Evolutionary conservation across 2,888 invertebrate species (phyloP).

Genomic region (Chelonus formosanus): DNA sequence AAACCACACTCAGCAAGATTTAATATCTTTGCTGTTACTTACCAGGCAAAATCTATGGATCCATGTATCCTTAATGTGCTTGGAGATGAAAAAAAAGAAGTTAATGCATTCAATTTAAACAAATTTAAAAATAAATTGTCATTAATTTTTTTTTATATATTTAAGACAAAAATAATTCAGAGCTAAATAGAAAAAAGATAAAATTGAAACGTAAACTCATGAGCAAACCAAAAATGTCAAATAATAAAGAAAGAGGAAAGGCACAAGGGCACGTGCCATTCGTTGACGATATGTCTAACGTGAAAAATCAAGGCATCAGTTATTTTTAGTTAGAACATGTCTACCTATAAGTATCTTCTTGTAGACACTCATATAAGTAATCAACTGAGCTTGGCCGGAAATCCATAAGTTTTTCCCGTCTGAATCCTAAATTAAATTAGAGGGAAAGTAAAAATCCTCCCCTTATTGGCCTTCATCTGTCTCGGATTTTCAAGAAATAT

Average conservation of each 20-base stretch:
- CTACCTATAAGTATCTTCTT: background rate
- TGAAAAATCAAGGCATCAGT: slow-evolving; percentile 19
- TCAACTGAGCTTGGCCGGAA: background rate
- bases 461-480: slow-evolving; percentile 11
- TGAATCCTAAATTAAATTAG: background rate
- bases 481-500: slow-evolving; percentile 11
- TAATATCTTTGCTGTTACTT: slow-evolving; percentile 21
- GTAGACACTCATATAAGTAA: background rate
- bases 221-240: background rate
- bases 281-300: slow-evolving; percentile 8
- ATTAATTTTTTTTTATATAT: background rate
- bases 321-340: slow-evolving; percentile 17
- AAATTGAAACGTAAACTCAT: background rate
- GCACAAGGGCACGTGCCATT: slow-evolving; percentile 18
- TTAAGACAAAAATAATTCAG: no score
- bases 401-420: no score
- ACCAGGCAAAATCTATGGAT: slow-evolving; percentile 17
- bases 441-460: background rate
- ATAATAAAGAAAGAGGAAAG: slow-evolving; percentile 1
- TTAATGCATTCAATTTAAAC: background rate
- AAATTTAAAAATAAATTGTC: slow-evolving; percentile 2
- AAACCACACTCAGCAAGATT: slow-evolving; percentile 15
- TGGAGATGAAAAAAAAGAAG: background rate
- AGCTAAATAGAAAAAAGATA: no score
- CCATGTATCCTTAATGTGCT: slow-evolving; percentile 4